Base-by-base conservation (phyloP, 2,888 invertebrate species). In the Eilema caniola region DNA sequence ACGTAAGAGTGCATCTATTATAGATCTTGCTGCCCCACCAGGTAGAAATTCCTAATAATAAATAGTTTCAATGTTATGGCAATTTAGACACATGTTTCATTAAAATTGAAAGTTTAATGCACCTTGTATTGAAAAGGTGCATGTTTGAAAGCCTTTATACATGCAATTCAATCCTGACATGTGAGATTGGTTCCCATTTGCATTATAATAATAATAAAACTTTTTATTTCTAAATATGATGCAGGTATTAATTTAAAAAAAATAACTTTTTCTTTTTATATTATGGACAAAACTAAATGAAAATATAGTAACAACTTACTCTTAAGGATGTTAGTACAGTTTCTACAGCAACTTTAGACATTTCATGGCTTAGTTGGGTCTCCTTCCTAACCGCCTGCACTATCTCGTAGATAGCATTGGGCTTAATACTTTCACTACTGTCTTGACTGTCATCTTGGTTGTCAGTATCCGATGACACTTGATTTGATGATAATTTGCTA, bases 361-460 rank as follows among this genome's bases (percentile, higher is more conserved):
- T 96, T 83, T 98, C 98, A 91, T 98, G 98, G 83, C 98, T 98
- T 57, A 98, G 96, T 84, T 98, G 97, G 0, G 98, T 98, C 86
- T 98, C 97, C 82, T 97, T 97, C 66, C 98, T 95, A 59, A 98
- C 97, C 82, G 97, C 96, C 88, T 98, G 98, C 11, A 98, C 97
- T 76, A 98, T 96, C 84, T 97, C 97, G 90, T 98, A 98, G 62
- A 98, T 91, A 74, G 96, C 90, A 92, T 96, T 91, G 70, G 96
- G 90, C 85, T 94, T 89, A 86, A 96, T 89, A 74, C 94, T 93
- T 72, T 95, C 95, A 73, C 94, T 95, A 82, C 94, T 95, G 74
- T 95, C 95, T 73, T 94, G 95, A 69, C 95, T 95, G 77, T 95
- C 95, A 74, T 95, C 95, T 73, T 95, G 95, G 71, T 94, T 94